These are phyloP conservation scores for Egretta garzetta DNA, from an alignment of 2,113 vertebrate genomes.

Conservation along the genomic window DNA sequence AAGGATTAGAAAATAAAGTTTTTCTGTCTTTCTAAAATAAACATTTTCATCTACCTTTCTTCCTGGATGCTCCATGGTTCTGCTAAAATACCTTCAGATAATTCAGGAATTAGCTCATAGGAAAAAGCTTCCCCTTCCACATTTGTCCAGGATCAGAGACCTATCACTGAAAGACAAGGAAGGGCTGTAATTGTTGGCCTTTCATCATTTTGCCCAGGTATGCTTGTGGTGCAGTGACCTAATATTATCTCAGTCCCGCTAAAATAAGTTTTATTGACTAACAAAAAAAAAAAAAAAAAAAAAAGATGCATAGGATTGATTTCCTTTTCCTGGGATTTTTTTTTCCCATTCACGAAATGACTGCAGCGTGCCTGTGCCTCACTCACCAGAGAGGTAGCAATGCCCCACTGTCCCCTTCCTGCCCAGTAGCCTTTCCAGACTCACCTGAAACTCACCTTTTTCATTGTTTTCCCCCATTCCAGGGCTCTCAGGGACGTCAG, in stretches of 20 bases:
- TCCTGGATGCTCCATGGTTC: neutral
- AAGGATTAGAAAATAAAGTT: neutral
- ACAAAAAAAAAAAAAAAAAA: neutral
- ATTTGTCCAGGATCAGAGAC: neutral
- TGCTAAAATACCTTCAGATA: neutral
- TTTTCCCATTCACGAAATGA: neutral
- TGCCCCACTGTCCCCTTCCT: neutral
- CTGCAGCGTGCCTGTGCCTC: neutral
- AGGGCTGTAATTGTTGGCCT: neutral
- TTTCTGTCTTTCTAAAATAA: neutral
- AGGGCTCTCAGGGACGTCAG: neutral
- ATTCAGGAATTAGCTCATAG: neutral
- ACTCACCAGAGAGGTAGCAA: neutral
- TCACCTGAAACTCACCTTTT: neutral
- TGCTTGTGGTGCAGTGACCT: neutral
- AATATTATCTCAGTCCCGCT: neutral
- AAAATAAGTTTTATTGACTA: neutral
- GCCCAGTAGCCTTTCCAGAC: neutral
- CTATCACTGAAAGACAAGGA: neutral
- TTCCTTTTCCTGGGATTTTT: neutral
- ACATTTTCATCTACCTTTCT: neutral
- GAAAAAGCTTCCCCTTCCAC: neutral
- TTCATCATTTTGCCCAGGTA: neutral
- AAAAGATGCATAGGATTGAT: neutral
- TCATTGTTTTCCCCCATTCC: neutral